These are phyloP conservation scores for Erebia palarica DNA, from an alignment of 2,888 invertebrate species.

Conservation along the genomic window DNA sequence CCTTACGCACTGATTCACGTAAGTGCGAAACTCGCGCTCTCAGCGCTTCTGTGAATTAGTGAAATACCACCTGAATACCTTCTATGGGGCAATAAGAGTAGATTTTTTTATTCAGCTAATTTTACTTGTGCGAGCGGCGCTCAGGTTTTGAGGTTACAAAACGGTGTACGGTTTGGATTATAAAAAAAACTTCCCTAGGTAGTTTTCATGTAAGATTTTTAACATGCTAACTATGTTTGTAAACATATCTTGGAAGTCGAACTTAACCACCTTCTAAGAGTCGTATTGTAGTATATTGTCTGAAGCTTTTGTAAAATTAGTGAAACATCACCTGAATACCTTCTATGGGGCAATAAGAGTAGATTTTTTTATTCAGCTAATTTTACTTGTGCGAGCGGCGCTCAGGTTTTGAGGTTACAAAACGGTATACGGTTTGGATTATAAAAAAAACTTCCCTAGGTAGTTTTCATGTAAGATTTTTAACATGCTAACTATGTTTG, in stretches of 20 bases:
- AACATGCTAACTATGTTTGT: too few species aligned
- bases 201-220: conserved; percentile 1
- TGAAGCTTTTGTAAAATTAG: conserved; percentile 50
- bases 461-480: neutral
- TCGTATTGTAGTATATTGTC: too few species aligned
- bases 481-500: too few species aligned
- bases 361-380: conserved; percentile 50
- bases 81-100: conserved; percentile 68
- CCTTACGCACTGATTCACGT: conserved; percentile 69
- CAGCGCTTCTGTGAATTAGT: conserved; percentile 56
- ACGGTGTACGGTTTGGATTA: conserved; percentile 31
- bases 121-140: conserved; percentile 50
- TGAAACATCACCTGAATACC: conserved; percentile 70
- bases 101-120: conserved; percentile 56
- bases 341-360: conserved; percentile 68
- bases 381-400: conserved; percentile 48
- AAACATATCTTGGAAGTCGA: too few species aligned
- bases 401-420: conserved; percentile 38
- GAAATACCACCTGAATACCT: conserved; percentile 71
- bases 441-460: conserved; percentile 24
- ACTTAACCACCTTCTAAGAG: too few species aligned
- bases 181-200: conserved; percentile 26
- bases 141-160: conserved; percentile 39
- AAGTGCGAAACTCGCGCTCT: conserved; percentile 77
- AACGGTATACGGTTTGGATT: conserved; percentile 31